phyloP scores from a whole-genome alignment of 2,888 invertebrate genomes.

The Aspidiotus destructor region DNA sequence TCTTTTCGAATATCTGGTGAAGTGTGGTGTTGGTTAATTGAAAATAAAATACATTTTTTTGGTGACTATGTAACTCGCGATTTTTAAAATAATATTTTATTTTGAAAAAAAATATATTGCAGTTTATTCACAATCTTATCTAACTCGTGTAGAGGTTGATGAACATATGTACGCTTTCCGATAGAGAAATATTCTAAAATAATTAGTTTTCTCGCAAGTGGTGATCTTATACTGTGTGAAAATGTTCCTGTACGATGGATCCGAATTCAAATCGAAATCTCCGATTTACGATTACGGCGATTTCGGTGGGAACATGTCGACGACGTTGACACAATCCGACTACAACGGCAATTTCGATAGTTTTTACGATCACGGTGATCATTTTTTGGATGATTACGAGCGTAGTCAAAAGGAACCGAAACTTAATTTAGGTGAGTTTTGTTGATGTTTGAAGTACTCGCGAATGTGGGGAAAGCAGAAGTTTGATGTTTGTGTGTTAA shows the following conservation, averaged over 20 bases:
- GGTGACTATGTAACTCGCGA: no score
- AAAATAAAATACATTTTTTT: no score
- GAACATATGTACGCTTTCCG: neutral
- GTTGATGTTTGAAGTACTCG: neutral
- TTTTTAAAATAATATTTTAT: no score
- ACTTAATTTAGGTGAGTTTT: slow-evolving; percentile 21
- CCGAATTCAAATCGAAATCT: slow-evolving; percentile 1
- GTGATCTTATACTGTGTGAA: neutral
- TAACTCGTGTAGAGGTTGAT: no score
- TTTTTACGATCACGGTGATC: slow-evolving; percentile 15
- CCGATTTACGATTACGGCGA: slow-evolving; percentile 10
- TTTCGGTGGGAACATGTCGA: neutral
- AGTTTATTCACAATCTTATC: no score
- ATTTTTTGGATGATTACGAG: slow-evolving; percentile 24
- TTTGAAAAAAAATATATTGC: no score
- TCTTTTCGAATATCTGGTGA: no score
- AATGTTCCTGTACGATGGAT: slow-evolving; percentile 18
- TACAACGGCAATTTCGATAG: slow-evolving; percentile 24
- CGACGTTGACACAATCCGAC: slow-evolving; percentile 13
- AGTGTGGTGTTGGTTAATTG: no score
- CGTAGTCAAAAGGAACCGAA: slow-evolving; percentile 24
- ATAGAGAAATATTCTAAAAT: neutral
- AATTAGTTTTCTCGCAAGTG: neutral
- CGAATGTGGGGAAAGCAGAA: no score
- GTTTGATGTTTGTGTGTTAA: no score